Evolutionary conservation across 2,113 vertebrate genomes (phyloP).

Genomic region (Scytalopus superciliaris): DNA sequence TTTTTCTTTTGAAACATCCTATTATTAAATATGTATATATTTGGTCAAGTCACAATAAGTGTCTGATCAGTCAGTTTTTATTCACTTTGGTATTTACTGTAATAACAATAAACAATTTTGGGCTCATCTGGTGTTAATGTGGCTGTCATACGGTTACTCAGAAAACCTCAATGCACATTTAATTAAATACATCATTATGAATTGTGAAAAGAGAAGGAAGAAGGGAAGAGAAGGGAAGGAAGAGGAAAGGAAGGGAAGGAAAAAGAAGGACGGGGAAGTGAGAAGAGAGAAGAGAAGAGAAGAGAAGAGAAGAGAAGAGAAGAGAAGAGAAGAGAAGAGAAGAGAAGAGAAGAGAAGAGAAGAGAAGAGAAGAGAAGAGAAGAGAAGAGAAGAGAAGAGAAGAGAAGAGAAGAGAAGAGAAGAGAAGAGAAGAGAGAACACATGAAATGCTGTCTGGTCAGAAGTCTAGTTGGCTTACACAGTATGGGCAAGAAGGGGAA

Average conservation of each 20-base stretch:
- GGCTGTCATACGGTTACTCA: conserved; percentile 61
- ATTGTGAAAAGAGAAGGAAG: conserved; percentile 3
- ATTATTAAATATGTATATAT: background rate
- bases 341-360: background rate
- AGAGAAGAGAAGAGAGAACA: background rate
- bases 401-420: background rate
- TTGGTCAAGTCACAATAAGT: conserved; percentile 21
- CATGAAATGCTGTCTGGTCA: background rate
- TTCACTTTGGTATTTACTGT: conserved; percentile 30
- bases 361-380: background rate
- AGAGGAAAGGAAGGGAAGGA: background rate
- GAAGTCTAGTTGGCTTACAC: background rate
- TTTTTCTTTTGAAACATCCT: background rate
- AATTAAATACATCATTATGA: conserved; percentile 66
- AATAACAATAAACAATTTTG: conserved; percentile 52
- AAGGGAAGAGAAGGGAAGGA: background rate
- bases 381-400: background rate
- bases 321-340: background rate
- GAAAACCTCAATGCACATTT: conserved; percentile 53
- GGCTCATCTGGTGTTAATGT: conserved; percentile 77
- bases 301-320: background rate
- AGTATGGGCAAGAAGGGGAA: background rate
- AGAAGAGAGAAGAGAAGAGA: background rate
- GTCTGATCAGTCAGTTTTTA: background rate
- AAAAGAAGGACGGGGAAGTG: no score